Conservation (phyloP, 2,888 invertebrate genomes). For the Dasysyrphus albostriatus region DNA sequence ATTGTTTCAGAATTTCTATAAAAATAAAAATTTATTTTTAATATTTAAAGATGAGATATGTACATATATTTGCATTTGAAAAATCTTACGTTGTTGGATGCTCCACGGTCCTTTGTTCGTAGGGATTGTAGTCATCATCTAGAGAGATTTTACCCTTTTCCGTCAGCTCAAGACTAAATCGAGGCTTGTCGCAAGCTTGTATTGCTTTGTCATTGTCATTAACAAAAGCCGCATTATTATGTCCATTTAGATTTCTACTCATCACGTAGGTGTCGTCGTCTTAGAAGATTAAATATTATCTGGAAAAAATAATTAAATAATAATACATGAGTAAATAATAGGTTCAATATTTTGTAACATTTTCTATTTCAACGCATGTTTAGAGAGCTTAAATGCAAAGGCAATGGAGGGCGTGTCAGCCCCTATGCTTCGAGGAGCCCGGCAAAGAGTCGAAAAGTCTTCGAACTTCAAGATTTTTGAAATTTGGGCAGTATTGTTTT, state of each 20-base stretch:
- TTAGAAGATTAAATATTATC: slow-evolving; percentile 22
- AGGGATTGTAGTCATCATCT: slow-evolving; percentile 87
- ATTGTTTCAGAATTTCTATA: slow-evolving; percentile 93
- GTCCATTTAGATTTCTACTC: slow-evolving; percentile 81
- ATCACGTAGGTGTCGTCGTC: slow-evolving; percentile 77
- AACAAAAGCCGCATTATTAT: slow-evolving; percentile 82
- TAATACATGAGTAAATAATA: too few species aligned
- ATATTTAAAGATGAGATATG: neutral
- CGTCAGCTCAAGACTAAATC: slow-evolving; percentile 81
- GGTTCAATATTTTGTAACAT: too few species aligned
- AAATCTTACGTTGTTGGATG: slow-evolving; percentile 89
- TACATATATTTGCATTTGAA: neutral
- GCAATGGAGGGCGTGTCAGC: too few species aligned
- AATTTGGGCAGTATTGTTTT: too few species aligned
- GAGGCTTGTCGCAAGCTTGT: slow-evolving; percentile 77
- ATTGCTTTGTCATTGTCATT: slow-evolving; percentile 80
- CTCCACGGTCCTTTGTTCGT: slow-evolving; percentile 87
- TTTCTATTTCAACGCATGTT: too few species aligned
- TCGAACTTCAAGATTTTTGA: too few species aligned
- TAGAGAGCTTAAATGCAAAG: too few species aligned
- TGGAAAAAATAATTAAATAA: slow-evolving; percentile 7
- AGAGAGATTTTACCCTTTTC: slow-evolving; percentile 80
- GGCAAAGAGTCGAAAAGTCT: too few species aligned
- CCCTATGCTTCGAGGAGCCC: too few species aligned
- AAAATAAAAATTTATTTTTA: slow-evolving; percentile 59